These are phyloP conservation scores for Paraescarpia echinospica DNA, from an alignment of 1,140 invertebrate species.

Conservation along the genomic window DNA sequence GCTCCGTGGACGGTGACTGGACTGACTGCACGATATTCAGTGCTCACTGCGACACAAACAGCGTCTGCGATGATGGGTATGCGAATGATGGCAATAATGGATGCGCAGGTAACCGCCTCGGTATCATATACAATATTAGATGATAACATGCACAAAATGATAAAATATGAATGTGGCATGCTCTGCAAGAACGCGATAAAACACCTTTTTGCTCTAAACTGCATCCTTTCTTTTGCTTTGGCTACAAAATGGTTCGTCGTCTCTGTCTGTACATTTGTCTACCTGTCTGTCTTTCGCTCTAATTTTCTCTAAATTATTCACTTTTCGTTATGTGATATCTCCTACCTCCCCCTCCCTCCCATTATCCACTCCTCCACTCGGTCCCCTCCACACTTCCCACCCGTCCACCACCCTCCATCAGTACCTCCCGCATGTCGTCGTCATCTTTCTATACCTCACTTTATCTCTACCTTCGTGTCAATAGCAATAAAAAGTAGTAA, in stretches of 20 bases:
- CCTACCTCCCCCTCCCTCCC: no score
- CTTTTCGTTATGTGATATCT: not conserved
- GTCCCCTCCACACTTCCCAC: no score
- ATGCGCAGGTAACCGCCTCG: not conserved
- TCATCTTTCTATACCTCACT: no score
- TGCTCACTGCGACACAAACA: not conserved
- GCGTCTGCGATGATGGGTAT: not conserved
- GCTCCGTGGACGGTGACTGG: not conserved
- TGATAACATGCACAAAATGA: not conserved
- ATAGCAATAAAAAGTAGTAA: no score
- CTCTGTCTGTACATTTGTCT: not conserved
- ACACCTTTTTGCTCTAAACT: not conserved
- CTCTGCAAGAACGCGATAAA: not conserved
- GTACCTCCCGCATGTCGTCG: no score
- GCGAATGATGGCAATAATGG: not conserved
- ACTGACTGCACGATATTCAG: not conserved
- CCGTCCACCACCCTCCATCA: no score
- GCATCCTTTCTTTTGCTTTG: not conserved
- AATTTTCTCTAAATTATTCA: no score
- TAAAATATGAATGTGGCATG: not conserved
- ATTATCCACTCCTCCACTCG: no score
- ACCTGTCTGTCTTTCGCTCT: not conserved
- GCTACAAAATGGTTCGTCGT: not conserved
- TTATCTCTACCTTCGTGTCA: no score
- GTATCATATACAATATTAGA: not conserved